Conservation (phyloP, 1,140 invertebrate genomes). For the Danaus melanippus region DNA sequence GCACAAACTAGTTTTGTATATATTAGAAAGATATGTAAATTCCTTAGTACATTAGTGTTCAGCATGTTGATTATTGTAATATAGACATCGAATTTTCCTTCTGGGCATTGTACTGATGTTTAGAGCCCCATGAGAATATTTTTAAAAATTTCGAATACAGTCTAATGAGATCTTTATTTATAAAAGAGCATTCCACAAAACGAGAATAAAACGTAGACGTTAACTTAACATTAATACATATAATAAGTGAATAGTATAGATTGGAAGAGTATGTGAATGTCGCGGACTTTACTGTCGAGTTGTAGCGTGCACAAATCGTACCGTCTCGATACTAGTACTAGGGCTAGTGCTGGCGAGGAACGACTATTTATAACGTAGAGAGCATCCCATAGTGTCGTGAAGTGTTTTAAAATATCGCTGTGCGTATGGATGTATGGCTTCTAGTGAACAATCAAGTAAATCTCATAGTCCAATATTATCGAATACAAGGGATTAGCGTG, state of each 20-base stretch:
- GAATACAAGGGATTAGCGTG: slow-evolving; percentile 58
- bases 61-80: slow-evolving; percentile 48
- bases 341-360: slow-evolving; percentile 25
- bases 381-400: slow-evolving; percentile 62
- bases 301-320: slow-evolving; percentile 65
- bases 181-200: slow-evolving; percentile 65
- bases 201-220: slow-evolving; percentile 52
- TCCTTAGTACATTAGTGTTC: slow-evolving; percentile 46
- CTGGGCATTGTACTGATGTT: slow-evolving; percentile 65
- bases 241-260: slow-evolving; percentile 25
- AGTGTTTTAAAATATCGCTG: slow-evolving; percentile 58
- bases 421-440: slow-evolving; percentile 67
- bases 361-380: slow-evolving; percentile 53
- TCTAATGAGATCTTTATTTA: slow-evolving; percentile 50
- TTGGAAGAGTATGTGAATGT: no score
- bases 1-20: slow-evolving; percentile 69
- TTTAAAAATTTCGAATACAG: slow-evolving; percentile 17
- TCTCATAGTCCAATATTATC: slow-evolving; percentile 59
- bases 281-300: slow-evolving; percentile 20
- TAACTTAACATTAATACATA: slow-evolving; percentile 43
- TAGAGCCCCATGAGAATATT: slow-evolving; percentile 34
- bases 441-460: slow-evolving; percentile 44
- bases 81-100: slow-evolving; percentile 60
- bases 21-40: slow-evolving; percentile 68
- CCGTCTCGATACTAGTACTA: slow-evolving; percentile 40